Evolutionary conservation across 2,797 vertebrate species (phyloP), one percentile per base, ranked within the genome.

Genomic region (Kryptopterus vitreolus): DNA sequence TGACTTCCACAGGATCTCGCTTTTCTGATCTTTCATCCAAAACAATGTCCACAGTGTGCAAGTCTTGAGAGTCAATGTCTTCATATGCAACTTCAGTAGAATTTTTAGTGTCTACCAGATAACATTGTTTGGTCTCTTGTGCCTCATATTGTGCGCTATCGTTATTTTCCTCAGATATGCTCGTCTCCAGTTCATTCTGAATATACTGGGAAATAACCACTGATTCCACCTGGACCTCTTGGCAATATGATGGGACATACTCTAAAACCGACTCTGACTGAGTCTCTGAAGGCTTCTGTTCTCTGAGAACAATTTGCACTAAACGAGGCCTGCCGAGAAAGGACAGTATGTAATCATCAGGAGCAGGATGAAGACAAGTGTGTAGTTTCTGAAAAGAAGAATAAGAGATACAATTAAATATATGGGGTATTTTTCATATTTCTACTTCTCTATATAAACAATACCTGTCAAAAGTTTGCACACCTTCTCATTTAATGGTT

Each of bases 201-300:
- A 81, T 33, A 22, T 71, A 77, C 1, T 77, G 75, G 15, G 74
- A n/a, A 46, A 77, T 71, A 31, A 63, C 46, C 26, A 77, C 33
- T 5, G 80, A 77, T 55, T 81, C 80, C 2, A 81, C 22, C 58
- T 77, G 80, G 9, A 81, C 58, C 48, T 81, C 80, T 77, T 81
- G 65, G 33, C 80, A 77, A 65, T 77, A 77, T 33, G 73, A 69
- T 33, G 80, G 80, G 29, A 59, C 7, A 8, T 59, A 59, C 6
- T 81, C 48, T 16, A 72, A 24, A 4, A 43, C 31, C 1, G 66
- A 62, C 65, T 70, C 80, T 61, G 74, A 53, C 55, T 70, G 80
- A 5, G 1, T 55, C 50, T 57, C 26, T n/a, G 33, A 1, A n/a
- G 24, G 24, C 6, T 16, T 31, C 18, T 77, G 74, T 61, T 81